Base-by-base conservation (phyloP, 37 sponge, comb jelly and placozoan genomes). In the Halichondria panicea region DNA sequence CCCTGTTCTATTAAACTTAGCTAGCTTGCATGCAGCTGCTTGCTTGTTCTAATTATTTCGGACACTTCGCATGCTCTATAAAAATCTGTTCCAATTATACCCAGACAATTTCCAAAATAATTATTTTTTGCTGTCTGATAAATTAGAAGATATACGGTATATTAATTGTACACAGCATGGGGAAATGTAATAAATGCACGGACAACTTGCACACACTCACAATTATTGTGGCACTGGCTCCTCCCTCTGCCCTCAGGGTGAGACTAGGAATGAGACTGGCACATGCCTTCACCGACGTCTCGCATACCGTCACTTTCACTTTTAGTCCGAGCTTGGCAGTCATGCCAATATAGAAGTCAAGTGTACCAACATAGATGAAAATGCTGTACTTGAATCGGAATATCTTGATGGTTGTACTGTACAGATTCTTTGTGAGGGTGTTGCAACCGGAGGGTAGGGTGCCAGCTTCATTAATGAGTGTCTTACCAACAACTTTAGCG, bases 401-500 rank as follows among this genome's bases (percentile, higher is more conserved):
- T n/a, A 55, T 55, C 56, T 6, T 6, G 3, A 55, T 3, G 4
- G 3, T 55, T 3, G 56, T 7, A 55, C 9, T 6, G 56, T 9
- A 55, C 25, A 55, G 56, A 6, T 55, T 55, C 7, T 55, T 55
- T 9, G 9, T 55, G n/a, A 48, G 50, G 13, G 13, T 48, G 50
- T 13, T 48, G 13, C 50, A 48, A 18, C 50, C 50, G 13, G 50
- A 9, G 9, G 50, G 9, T 13, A 48, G 50, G 50, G 9, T 18
- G 34, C 63, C 63, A 27, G 31, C 34, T 30, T 62, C 34, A 21
- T 80, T 80, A 8, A 36, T 61, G 70, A 80, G 63, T 19, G 54
- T 50, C 42, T 80, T 80, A 19, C 81, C 81, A 33, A 61, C 81
- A 58, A 80, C 66, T 66, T 80, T 70, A 0, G 69, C 81, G 44